Evolutionary conservation across 2,797 vertebrate species (phyloP).

Genomic region (Pogonophryne albipinna): DNA sequence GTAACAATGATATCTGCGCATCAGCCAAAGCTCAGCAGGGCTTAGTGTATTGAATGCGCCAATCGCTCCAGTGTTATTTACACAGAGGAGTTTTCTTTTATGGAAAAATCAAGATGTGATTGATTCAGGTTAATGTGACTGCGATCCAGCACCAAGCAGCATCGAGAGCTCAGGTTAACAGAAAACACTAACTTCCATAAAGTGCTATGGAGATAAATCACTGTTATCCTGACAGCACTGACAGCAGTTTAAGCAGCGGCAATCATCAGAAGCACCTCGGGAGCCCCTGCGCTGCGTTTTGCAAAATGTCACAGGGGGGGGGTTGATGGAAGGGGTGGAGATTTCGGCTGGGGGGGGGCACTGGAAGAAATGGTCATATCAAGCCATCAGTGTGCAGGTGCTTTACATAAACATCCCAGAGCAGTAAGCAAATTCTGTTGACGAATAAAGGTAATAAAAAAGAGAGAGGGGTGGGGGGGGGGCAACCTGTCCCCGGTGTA

Average conservation of each 20-base stretch:
- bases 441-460: conserved; percentile 97
- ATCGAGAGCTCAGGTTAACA: conserved; percentile 89
- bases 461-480: conserved; percentile 90
- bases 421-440: conserved; percentile 98
- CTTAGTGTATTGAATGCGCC: conserved; percentile 71
- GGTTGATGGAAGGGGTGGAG: conserved; percentile 69
- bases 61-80: conserved; percentile 82
- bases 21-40: conserved; percentile 64
- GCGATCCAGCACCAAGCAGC: conserved; percentile 78
- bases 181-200: conserved; percentile 89
- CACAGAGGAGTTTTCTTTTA: conserved; percentile 86
- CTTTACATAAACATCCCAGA: conserved; percentile 96
- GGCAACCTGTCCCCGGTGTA: conserved; percentile 90
- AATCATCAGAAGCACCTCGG: conserved; percentile 93
- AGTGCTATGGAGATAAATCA: conserved; percentile 99
- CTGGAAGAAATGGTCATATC: conserved; percentile 91
- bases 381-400: conserved; percentile 86
- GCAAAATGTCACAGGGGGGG: conserved; percentile 90
- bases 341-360: conserved; percentile 28
- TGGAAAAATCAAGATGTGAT: conserved; percentile 89
- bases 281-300: conserved; percentile 92
- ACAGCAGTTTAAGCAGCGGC: conserved; percentile 98
- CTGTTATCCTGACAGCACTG: conserved; percentile 95
- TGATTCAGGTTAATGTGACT: conserved; percentile 89
- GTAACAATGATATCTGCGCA: conserved; percentile 71